Conservation (phyloP, 2,888 invertebrate genomes). For the Trachelus tabidus region DNA sequence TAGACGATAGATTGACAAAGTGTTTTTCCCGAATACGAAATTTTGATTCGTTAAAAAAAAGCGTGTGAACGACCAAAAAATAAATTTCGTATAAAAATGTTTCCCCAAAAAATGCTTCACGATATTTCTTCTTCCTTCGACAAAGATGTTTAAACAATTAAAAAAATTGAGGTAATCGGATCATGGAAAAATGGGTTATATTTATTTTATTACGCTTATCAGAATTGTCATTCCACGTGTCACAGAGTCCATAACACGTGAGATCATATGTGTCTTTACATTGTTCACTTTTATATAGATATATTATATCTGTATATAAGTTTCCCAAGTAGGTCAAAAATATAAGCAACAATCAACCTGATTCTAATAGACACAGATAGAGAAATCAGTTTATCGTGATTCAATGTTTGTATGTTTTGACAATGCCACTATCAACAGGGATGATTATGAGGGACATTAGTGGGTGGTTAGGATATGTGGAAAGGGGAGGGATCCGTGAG, state of each 20-base stretch:
- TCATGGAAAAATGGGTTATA: background rate
- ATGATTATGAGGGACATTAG: constrained; percentile 51
- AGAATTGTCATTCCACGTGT: background rate
- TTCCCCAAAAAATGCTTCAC: too few relatives aligned
- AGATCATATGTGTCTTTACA: background rate
- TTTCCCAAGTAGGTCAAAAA: too few relatives aligned
- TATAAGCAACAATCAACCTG: too few relatives aligned
- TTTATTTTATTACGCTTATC: background rate
- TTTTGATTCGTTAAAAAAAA: background rate
- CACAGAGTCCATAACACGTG: background rate
- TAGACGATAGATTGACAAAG: background rate
- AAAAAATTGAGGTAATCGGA: too few relatives aligned
- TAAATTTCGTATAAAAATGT: too few relatives aligned
- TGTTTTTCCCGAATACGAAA: background rate
- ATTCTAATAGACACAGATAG: background rate
- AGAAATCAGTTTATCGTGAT: background rate
- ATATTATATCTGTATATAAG: background rate
- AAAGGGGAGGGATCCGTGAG: constrained; percentile 43
- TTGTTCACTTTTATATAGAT: background rate
- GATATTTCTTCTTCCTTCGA: too few relatives aligned
- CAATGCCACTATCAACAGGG: constrained; percentile 45
- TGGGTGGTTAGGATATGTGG: constrained; percentile 19
- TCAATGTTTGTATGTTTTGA: constrained; percentile 48
- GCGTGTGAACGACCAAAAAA: too few relatives aligned
- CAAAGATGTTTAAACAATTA: too few relatives aligned